Percentiles rank a stretch among this genome's conserved stretches.
Evolutionary conservation across 2,888 invertebrate species (phyloP).

Genomic region (Xestia c-nigrum): DNA sequence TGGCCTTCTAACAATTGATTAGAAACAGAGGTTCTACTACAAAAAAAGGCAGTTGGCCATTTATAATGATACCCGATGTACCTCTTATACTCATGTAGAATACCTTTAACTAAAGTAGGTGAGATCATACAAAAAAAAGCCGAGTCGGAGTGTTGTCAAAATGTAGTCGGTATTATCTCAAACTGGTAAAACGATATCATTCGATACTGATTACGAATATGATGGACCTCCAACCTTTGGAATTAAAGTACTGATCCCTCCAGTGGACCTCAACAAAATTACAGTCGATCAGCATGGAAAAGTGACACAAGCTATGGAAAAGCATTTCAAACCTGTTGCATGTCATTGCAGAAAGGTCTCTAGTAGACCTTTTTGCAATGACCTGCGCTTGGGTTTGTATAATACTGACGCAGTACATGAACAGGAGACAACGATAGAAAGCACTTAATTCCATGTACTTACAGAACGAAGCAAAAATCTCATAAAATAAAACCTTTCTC

Average conservation of each 20-base stretch:
- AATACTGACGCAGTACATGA: neutral
- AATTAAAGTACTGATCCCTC: neutral
- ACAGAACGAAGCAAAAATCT: constrained; percentile 31
- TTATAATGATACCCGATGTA: neutral
- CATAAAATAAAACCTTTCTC: constrained; percentile 63
- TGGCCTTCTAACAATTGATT: neutral
- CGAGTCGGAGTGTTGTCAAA: neutral
- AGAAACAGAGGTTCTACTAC: neutral
- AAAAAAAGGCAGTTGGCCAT: neutral
- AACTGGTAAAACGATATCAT: neutral
- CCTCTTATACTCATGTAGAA: neutral
- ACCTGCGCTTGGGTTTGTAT: neutral
- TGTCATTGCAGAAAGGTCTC: neutral
- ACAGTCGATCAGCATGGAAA: neutral
- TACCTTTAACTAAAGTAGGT: neutral
- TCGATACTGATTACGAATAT: neutral
- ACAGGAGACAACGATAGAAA: neutral
- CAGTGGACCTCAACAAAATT: neutral
- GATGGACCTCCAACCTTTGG: neutral
- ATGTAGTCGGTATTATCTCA: neutral
- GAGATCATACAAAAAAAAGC: neutral
- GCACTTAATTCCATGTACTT: neutral
- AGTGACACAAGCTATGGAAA: neutral
- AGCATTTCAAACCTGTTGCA: neutral
- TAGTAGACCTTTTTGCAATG: too few relatives aligned